Evolutionary conservation across 2,797 vertebrate genomes (phyloP).

Genomic region (Botia almorhae): DNA sequence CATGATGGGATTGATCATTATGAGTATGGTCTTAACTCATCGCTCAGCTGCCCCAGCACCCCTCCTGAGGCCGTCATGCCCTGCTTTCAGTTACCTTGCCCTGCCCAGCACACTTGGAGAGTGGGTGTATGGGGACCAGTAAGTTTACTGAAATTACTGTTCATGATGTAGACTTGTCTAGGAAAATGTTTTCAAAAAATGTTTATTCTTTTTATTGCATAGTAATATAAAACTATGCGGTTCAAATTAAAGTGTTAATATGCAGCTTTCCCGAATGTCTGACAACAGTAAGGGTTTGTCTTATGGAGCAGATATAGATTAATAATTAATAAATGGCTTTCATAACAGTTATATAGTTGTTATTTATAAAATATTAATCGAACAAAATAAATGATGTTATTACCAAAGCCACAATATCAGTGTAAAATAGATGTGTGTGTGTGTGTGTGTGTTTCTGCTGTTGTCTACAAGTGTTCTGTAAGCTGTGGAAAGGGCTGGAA

Average conservation of each 20-base stretch:
- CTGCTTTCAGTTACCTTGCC: conserved; percentile 84
- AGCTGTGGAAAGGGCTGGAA: conserved; percentile 88
- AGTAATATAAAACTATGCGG: background rate
- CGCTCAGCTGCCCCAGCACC: conserved; percentile 85
- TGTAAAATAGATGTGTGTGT: background rate
- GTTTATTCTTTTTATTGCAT: too few relatives aligned
- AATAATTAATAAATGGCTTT: background rate
- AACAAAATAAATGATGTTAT: background rate
- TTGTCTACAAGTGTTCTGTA: conserved; percentile 83
- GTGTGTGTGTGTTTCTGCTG: background rate
- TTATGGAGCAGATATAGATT: background rate
- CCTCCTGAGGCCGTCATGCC: conserved; percentile 87
- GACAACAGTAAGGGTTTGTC: background rate
- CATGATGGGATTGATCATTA: conserved; percentile 91
- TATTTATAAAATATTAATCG: background rate
- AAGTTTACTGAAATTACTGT: conserved; percentile 66
- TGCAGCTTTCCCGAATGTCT: background rate
- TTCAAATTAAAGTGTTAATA: background rate
- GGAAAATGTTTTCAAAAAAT: background rate
- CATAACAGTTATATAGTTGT: background rate
- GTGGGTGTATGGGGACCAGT: conserved; percentile 92
- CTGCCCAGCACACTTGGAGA: conserved; percentile 82
- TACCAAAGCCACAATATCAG: background rate
- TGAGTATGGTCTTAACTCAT: conserved; percentile 89
- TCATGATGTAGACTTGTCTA: background rate